These are phyloP conservation scores for Plebejus anna DNA, from an alignment of 2,888 invertebrate genomes.

Conservation along the genomic window DNA sequence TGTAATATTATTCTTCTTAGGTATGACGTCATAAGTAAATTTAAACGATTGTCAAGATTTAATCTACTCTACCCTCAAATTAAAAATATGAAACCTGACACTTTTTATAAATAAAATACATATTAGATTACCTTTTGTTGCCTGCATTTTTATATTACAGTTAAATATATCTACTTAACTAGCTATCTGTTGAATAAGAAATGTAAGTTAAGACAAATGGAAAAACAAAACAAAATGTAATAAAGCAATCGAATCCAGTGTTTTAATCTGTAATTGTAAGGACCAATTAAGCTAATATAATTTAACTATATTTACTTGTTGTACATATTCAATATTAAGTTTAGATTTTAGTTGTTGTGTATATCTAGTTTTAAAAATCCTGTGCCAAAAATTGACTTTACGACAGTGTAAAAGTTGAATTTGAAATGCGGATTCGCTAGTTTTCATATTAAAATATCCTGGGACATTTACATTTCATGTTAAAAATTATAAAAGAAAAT, in stretches of 20 bases:
- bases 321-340: conserved; percentile 5
- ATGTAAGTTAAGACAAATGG: background rate
- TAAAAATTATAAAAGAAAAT: too few relatives aligned
- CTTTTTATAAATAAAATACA: background rate
- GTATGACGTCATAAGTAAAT: too few relatives aligned
- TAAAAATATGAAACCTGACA: background rate
- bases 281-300: conserved; percentile 15
- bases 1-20: too few relatives aligned
- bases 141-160: background rate
- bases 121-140: background rate
- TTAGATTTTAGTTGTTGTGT: background rate
- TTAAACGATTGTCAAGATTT: too few relatives aligned
- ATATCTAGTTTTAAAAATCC: background rate
- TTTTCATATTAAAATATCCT: too few relatives aligned
- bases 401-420: too few relatives aligned
- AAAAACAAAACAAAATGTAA: background rate
- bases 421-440: too few relatives aligned
- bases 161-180: background rate
- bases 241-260: background rate
- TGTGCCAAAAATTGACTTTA: background rate
- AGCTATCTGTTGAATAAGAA: background rate
- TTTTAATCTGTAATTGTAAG: conserved; percentile 5
- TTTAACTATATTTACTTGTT: background rate
- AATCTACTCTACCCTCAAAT: too few relatives aligned
- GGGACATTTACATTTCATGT: too few relatives aligned